These are phyloP conservation scores for Atrichornis clamosus DNA, from an alignment of 2,113 vertebrate genomes.

Conservation along the genomic window DNA sequence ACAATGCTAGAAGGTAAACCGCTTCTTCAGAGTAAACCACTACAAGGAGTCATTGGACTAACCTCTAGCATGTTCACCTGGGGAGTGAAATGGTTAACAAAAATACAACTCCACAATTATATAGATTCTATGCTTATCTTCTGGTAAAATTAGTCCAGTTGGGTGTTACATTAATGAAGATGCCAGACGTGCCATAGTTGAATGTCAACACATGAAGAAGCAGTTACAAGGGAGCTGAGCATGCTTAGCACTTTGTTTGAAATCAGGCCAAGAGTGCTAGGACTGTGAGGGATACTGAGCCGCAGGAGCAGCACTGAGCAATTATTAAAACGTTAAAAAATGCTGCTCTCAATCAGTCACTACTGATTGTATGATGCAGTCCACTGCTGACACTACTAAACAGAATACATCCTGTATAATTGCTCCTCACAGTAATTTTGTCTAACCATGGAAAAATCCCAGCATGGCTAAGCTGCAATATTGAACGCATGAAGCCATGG, in stretches of 20 bases:
- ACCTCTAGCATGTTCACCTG: not conserved
- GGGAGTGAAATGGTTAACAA: not conserved
- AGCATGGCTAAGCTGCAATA: not conserved
- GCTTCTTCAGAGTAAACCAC: not conserved
- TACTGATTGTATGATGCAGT: not conserved
- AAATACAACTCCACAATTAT: not conserved
- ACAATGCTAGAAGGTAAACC: not conserved
- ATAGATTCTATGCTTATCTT: not conserved
- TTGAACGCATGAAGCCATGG: not conserved
- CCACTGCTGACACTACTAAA: not conserved
- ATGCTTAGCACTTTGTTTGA: not conserved
- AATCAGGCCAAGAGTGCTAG: not conserved
- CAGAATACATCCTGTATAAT: not conserved
- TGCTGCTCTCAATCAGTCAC: not conserved
- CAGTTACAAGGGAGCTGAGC: not conserved
- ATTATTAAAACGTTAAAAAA: not conserved
- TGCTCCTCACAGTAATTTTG: not conserved
- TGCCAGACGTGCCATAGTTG: accelerated
- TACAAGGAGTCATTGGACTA: not conserved
- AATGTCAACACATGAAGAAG: not conserved
- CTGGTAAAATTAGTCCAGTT: not conserved
- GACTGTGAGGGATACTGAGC: not conserved
- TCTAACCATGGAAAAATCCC: not conserved
- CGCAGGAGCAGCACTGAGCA: not conserved
- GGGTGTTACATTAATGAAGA: not conserved